Evolutionary conservation across 2,797 vertebrate genomes (phyloP), one percentile per base, ranked within the genome.

Genomic region (Semotilus atromaculatus): DNA sequence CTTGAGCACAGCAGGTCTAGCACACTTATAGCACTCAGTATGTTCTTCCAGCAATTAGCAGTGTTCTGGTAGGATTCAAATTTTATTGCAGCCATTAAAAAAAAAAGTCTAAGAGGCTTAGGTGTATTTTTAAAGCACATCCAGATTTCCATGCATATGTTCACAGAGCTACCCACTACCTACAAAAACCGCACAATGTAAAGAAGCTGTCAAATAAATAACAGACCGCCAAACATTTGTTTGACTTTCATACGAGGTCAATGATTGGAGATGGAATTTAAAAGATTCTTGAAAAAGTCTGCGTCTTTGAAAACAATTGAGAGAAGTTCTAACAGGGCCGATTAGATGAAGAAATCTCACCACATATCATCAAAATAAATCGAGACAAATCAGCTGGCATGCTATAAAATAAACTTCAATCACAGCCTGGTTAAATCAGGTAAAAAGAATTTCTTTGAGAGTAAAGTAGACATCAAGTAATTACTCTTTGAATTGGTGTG

Each of bases 71-170:
- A 51, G 18, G 29, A 75, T 7, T 64, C 55, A 31, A 60, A 68
- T 43, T 38, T 75, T 14, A n/a, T 34, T 34, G 45, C 23, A 78
- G 36, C 29, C 29, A 53, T 38, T 55, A 60, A 64, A 75, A 62
- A 75, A 62, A 73, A 62, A 66, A 51, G 68, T 72, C 48, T 38
- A 60, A 18, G 38, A 75, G 40, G 29, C 29, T 34, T 48, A 21
- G 58, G 21, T 0, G 18, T 67, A 64, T 73, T 74, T 72, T 40
- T 4, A 58, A 84, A 88, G 29, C 31, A 75, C 38, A 71, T 82
- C 55, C 78, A 68, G 74, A 73, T 84, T 82, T 62, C 34, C 21
- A 45, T 84, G 53, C 58, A 73, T 75, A 68, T 75, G 58, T 82
- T 78, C 40, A 29, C 48, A 82, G 45, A 29, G 18, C 62, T 26